A percentile compares a stretch with the other conserved stretches of the same genome.
Evolutionary conservation across 2,113 vertebrate species (phyloP).

Genomic region (Hucho hucho): DNA sequence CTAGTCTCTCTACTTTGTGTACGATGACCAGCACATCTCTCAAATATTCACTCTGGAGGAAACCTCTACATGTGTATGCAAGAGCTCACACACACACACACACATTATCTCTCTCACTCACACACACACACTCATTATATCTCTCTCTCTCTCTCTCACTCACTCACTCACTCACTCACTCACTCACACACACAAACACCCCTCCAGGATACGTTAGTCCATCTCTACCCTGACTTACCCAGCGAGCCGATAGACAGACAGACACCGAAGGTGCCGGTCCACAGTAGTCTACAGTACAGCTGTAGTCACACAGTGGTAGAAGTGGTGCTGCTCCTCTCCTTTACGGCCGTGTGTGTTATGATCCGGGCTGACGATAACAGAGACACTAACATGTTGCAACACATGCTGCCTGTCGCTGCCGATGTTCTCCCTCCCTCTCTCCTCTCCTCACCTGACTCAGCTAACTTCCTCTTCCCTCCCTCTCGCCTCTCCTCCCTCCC

Average conservation of each 20-base stretch:
- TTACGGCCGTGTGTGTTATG: slow-evolving; percentile 39
- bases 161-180: slow-evolving; percentile 3
- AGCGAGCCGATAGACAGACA: not conserved
- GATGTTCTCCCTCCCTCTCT: slow-evolving; percentile 58
- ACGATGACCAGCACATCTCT: too few relatives aligned
- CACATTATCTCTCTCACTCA: too few relatives aligned
- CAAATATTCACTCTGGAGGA: too few relatives aligned
- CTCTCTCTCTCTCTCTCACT: too few relatives aligned
- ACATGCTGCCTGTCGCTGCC: slow-evolving; percentile 71
- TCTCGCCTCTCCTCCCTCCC: slow-evolving; percentile 25
- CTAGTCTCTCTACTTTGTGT: too few relatives aligned
- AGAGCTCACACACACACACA: too few relatives aligned
- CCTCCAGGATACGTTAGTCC: not conserved
- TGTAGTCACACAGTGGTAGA: not conserved
- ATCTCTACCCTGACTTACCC: not conserved
- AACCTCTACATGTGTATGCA: too few relatives aligned
- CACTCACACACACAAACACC: slow-evolving; percentile 13
- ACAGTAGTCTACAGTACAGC: too few relatives aligned
- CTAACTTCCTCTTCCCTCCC: slow-evolving; percentile 45
- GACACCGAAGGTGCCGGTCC: not conserved
- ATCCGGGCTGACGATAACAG: slow-evolving; percentile 42
- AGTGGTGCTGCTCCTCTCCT: not conserved
- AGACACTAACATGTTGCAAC: slow-evolving; percentile 60
- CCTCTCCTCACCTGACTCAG: slow-evolving; percentile 55
- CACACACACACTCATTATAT: too few relatives aligned